phyloP scores from a whole-genome alignment of 2,797 vertebrate species.

The Hydrolagus colliei region DNA sequence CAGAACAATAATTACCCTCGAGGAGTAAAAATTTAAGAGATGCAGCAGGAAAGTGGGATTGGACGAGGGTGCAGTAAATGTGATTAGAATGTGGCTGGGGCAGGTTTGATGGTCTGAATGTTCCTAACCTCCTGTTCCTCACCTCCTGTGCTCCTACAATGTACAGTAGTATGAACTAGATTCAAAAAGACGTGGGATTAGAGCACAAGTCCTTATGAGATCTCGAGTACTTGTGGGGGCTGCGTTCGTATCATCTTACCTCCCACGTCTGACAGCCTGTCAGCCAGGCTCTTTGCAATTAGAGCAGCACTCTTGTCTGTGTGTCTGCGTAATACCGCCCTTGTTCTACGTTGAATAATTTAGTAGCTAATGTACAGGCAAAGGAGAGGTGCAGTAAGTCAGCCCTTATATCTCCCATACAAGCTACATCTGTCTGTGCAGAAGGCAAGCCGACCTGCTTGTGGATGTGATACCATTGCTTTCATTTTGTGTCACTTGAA shows the following conservation, averaged over 20 bases:
- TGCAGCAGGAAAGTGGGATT: no score
- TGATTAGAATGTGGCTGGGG: no score
- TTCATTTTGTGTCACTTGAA: neutral
- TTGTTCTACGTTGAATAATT: slow-evolving; percentile 5
- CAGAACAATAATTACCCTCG: neutral
- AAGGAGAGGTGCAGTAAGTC: no score
- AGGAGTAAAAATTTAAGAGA: no score
- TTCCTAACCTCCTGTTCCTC: no score
- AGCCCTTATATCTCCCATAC: no score
- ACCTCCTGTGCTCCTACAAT: no score
- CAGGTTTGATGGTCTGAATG: no score
- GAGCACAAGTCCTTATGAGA: neutral
- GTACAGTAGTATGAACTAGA: neutral
- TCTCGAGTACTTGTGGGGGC: neutral
- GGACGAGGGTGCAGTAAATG: no score
- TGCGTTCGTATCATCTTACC: neutral
- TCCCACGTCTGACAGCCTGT: neutral
- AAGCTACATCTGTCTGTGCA: no score
- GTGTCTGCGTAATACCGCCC: neutral
- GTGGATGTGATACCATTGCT: neutral
- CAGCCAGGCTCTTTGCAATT: neutral
- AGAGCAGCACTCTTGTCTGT: neutral
- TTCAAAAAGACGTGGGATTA: neutral
- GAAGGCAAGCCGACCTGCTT: no score
- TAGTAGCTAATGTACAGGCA: neutral